Evolutionary conservation across 53 echinoderm and acorn worm genomes (phyloP).

Genomic region (Henricia sp.): DNA sequence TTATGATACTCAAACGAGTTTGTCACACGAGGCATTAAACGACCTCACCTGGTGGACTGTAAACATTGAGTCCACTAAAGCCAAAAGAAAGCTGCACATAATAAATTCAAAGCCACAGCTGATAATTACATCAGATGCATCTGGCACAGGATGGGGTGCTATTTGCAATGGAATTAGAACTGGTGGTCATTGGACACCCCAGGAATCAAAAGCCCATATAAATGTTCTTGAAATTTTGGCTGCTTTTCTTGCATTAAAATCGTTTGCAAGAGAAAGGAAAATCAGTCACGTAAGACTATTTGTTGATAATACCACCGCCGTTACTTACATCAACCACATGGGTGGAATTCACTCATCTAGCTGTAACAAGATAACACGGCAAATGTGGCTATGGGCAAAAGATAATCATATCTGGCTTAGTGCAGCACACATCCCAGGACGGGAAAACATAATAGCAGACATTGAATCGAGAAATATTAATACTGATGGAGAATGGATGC

Average conservation of each 20-base stretch:
- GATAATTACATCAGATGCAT: constrained; percentile 10
- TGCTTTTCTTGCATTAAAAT: constrained; percentile 16
- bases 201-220: neutral
- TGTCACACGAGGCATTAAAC: neutral
- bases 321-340: constrained; percentile 44
- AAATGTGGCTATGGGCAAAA: constrained; percentile 12
- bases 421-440: constrained; percentile 26
- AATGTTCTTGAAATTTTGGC: constrained; percentile 22
- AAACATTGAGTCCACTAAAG: neutral
- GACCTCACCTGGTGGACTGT: constrained; percentile 17
- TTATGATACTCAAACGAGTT: neutral
- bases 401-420: neutral
- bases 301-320: constrained; percentile 6
- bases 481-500: constrained; percentile 13
- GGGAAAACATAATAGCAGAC: constrained; percentile 2
- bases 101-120: neutral
- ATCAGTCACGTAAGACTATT: neutral
- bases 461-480: neutral
- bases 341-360: neutral
- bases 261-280: neutral
- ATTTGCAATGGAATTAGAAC: neutral
- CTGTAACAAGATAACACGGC: neutral
- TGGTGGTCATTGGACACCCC: too few relatives aligned
- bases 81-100: neutral
- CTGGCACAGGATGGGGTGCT: constrained; percentile 14